These are phyloP conservation scores for Datnioides undecimradiatus DNA, from an alignment of 2,113 vertebrate species.

Conservation along the genomic window DNA sequence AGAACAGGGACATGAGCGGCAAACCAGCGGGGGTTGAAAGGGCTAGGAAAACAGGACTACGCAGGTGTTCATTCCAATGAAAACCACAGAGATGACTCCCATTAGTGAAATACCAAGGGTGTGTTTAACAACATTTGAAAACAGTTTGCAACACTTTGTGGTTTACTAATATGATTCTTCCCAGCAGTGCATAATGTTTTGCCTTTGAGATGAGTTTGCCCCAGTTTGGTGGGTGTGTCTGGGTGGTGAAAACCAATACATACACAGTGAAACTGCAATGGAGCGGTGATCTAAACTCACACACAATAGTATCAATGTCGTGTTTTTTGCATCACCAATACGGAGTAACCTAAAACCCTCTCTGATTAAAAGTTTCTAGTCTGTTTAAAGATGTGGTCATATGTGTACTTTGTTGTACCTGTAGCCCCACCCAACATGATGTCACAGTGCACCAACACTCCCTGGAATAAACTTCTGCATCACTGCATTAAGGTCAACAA, in stretches of 20 bases:
- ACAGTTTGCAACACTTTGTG: background rate
- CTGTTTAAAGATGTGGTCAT: background rate
- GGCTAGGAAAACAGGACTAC: background rate
- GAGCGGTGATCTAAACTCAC: background rate
- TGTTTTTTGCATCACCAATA: background rate
- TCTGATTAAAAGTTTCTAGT: background rate
- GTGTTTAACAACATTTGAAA: background rate
- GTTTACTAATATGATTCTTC: background rate
- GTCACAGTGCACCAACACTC: too few species aligned
- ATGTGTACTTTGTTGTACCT: background rate
- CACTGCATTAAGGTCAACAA: background rate
- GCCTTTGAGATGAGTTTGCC: background rate
- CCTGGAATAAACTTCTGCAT: too few species aligned
- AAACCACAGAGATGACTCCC: background rate
- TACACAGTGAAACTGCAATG: background rate
- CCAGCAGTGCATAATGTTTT: background rate
- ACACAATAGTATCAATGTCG: background rate
- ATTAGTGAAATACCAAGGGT: background rate
- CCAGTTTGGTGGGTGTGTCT: background rate
- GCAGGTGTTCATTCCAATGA: background rate
- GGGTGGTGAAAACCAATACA: background rate
- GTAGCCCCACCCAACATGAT: background rate
- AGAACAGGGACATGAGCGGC: background rate
- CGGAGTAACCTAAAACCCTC: background rate
- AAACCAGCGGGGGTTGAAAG: conserved; percentile 21